phyloP scores from a whole-genome alignment of 2,888 invertebrate genomes.

The Pherbina coryleti region DNA sequence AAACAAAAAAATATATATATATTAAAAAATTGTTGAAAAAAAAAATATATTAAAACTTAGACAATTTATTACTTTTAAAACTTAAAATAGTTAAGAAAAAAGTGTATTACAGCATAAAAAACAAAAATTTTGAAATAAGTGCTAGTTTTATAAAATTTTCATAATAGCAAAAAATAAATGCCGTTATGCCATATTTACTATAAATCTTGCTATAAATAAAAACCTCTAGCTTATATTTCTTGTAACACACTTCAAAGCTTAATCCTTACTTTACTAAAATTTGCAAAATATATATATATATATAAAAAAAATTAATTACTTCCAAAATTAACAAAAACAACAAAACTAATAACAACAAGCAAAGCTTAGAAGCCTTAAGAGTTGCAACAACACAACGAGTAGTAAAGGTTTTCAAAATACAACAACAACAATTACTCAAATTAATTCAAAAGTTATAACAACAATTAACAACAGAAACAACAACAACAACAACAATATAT shows the following conservation, averaged over 20 bases:
- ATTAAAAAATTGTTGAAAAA: neutral
- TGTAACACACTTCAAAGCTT: neutral
- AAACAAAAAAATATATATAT: neutral
- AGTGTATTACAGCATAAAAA: neutral
- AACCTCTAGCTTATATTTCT: neutral
- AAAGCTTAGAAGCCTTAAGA: neutral
- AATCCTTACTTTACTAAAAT: neutral
- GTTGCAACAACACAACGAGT: neutral
- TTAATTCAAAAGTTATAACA: neutral
- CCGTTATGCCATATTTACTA: neutral
- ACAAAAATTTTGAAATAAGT: neutral
- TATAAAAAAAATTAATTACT: neutral
- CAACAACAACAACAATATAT: neutral
- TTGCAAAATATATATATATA: neutral
- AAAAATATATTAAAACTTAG: neutral
- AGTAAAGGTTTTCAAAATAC: conserved; percentile 8
- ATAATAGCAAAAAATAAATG: neutral
- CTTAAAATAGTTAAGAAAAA: neutral
- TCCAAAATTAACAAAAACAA: neutral
- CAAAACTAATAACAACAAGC: too few relatives aligned
- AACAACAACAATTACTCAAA: neutral
- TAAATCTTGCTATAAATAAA: neutral
- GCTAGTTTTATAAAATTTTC: neutral
- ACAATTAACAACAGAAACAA: neutral
- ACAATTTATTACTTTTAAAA: neutral